Evolutionary conservation across 2,797 vertebrate genomes (phyloP), one percentile per base, ranked within the genome.

Genomic region (Vultur gryphus): DNA sequence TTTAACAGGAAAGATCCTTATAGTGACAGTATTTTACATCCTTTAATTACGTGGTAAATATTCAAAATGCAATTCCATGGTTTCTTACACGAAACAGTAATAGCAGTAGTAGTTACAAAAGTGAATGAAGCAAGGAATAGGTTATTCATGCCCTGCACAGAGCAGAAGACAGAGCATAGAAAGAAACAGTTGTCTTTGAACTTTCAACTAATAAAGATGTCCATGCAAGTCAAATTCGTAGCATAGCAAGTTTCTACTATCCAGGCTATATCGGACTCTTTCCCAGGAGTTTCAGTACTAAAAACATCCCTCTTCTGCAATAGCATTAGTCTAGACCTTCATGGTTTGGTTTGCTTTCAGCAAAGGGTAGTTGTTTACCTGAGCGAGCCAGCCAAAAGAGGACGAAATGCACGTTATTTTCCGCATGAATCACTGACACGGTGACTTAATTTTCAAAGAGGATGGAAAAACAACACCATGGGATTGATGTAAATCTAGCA

Each of bases 1-100:
- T 93, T 95, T 93, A 93, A 95, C 93, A 85, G 93, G 48, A 77
- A 70, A 79, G 59, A 79, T 90, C 26, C 62, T 82, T 84, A 93
- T 19, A 91, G 43, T 79, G 58, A 82, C 44, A 52, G 43, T n/a
- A 81, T 88, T 95, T 96, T 88, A 52, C 61, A 75, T n/a, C 18
- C 33, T 77, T 84, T 95, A 94, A 91, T 94, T 94, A 90, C 1
- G 4, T 31, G 62, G 70, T 59, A 94, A 94, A 87, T 95, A 96
- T 77, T 88, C 80, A 73, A 93, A 81, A 77, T 26, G 17, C 31
- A 82, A 24, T 86, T 84, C 89, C 51, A 39, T 46, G n/a, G 28
- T 29, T 93, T 95, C 62, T 76, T 69, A 57, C 13, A 84, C 48
- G 29, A 91, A 90, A 59, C 4, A 35, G 64, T 54, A 90, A 91